Evolutionary conservation across 2,888 invertebrate species (phyloP).

Genomic region (Machimus atricapillus): DNA sequence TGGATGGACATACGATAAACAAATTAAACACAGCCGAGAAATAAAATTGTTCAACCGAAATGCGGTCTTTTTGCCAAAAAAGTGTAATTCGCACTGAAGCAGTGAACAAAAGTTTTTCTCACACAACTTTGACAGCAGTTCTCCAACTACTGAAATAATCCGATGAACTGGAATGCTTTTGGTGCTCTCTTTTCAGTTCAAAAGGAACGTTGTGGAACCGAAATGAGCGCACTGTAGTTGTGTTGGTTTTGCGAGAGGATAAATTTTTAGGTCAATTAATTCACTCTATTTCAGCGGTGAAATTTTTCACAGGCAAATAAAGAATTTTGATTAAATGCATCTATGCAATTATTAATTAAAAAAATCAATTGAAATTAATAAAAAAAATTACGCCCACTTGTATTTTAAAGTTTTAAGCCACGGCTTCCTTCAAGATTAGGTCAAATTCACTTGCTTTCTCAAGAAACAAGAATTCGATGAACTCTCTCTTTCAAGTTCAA

Average conservation of each 20-base stretch:
- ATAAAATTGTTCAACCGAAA: constrained; percentile 62
- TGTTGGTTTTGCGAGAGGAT: not conserved
- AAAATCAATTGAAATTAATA: not conserved
- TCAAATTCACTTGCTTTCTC: not conserved
- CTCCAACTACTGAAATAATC: constrained; percentile 17
- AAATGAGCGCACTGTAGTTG: not conserved
- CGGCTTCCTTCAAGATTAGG: not conserved
- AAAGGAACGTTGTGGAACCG: not conserved
- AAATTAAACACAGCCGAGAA: constrained; percentile 75
- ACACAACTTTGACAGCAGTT: constrained; percentile 22
- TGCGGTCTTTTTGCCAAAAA: constrained; percentile 7
- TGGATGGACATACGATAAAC: constrained; percentile 96
- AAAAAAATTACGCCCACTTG: not conserved
- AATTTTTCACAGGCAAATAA: not conserved
- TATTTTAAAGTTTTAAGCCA: not conserved
- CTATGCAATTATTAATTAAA: not conserved
- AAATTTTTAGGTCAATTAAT: not conserved
- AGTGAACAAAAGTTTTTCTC: not conserved
- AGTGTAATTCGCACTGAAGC: not conserved
- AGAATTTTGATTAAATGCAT: not conserved
- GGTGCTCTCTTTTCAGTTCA: not conserved
- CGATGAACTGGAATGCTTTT: constrained; percentile 8
- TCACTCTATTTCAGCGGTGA: not conserved
- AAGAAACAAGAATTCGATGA: not conserved
- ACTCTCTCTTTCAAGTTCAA: not conserved